Base-by-base conservation (phyloP, 2,888 invertebrate genomes). In the Serripes groenlandicus region DNA sequence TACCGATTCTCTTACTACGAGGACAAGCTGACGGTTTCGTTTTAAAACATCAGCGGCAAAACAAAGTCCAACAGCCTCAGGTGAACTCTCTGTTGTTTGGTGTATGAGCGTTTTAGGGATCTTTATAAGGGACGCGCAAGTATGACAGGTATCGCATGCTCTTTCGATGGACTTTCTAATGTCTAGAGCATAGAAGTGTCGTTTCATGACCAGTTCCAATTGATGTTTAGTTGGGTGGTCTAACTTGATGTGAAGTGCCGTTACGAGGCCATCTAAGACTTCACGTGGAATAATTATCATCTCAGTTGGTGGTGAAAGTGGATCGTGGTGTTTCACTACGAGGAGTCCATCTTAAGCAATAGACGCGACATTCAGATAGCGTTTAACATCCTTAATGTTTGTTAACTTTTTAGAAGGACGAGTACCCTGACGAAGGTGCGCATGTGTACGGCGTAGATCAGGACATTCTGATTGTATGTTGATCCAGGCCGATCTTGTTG, bases 41-140 rank as follows among this genome's bases (percentile, higher is more conserved):
- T 79, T 85, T 3, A 89, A 32, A 0, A 91, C 83, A 58, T 91
- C 90, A 9, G 88, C 90, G 1, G 88, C 89, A 73, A 89, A 90
- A 7, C 78, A 71, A 0, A 81, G 35, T 9, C 88, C 85, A 23
- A 88, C 30, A 3, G 78, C 28, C 9, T 82, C 79, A 9, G 88
- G 87, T 0, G 85, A 88, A 18, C 80, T 82, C 3, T 71, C 74
- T 0, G 87, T 69, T 2, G 87, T 77, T 73, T 91, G 90, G 28
- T 72, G 56, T 9, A 70, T 23, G 15, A 84, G 42, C 23, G 26
- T 42, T 0, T 81, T 54, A 0, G 87, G 89, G 26, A 83, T 54
- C 18, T 79, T 73, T 35, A 80, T 77, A 0, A 90, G 73, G 1
- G 90, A 85, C 0, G 83, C 81, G 71, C 90, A 90, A 11, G 42